Evolutionary conservation across 2,113 vertebrate species (phyloP), one percentile per base, ranked within the genome.

Genomic region (Rhombomys opimus): DNA sequence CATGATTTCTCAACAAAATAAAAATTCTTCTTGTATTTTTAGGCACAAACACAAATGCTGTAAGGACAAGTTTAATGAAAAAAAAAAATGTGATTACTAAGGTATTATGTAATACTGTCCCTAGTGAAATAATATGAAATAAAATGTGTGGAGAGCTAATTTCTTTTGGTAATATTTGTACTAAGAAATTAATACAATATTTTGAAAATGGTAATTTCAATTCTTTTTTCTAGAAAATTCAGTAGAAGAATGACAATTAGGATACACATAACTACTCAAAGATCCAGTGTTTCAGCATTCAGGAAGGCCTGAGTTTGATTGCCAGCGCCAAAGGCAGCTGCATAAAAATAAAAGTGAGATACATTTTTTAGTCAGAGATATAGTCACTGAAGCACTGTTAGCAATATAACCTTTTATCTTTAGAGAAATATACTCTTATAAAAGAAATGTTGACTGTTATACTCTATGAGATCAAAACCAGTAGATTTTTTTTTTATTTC

Each of bases 41-140:
- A 76, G 54, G 23, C 20, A 89, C 13, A 96, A 93, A 67, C 63
- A 96, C 61, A 82, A 90, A 65, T 78, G 30, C 59, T 68, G 59
- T 94, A 25, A 52, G 32, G 54, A 10, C 5, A 92, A 81, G 2
- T 59, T 84, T 91, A 89, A 52, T 77, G 46, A 90, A 91, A 17
- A 97, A 87, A 87, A 92, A 17, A 96, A 89, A 78, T 67, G 61
- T 89, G 18, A 38, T 93, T n/a, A 77, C 82, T 81, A 85, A 86
- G 17, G 2, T 50, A 68, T 9, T 35, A 82, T 87, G 1, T 32
- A 75, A 89, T 89, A 61, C 93, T 90, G 0, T 84, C 92, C 90
- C 54, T 94, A 27, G 65, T 61, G 23, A 96, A 90, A 92, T 90
- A 76, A 90, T 76, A 70, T 75, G 46, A 75, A 76, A 27, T 80